A percentile compares a stretch with the other conserved stretches of the same genome.
These are phyloP conservation scores for Setophaga petechia DNA, from an alignment of 2,113 vertebrate genomes.

Conservation along the genomic window DNA sequence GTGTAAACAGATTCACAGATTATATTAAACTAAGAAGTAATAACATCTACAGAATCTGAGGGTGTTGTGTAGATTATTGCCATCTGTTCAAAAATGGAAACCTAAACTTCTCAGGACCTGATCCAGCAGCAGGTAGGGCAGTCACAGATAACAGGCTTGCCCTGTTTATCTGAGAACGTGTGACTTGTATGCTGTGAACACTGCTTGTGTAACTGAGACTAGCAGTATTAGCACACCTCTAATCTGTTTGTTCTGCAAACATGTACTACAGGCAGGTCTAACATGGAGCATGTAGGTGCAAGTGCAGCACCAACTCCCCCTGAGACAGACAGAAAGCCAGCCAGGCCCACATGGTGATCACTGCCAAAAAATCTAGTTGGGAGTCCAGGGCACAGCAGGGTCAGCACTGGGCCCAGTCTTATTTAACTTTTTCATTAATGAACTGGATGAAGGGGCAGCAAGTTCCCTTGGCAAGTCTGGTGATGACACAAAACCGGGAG, in stretches of 20 bases:
- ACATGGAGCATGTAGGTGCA: neutral
- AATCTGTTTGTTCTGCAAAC: neutral
- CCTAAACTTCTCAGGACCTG: neutral
- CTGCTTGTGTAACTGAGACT: neutral
- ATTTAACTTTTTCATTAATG: neutral
- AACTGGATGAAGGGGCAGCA: neutral
- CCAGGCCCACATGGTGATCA: neutral
- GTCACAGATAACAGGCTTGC: neutral
- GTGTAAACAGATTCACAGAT: neutral
- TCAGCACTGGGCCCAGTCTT: neutral
- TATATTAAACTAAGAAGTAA: neutral
- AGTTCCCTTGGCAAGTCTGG: neutral
- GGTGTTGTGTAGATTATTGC: neutral
- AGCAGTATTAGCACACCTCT: neutral
- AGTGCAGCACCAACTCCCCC: neutral
- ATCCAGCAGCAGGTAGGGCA: neutral
- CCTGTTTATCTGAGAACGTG: neutral
- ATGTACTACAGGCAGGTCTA: fast-evolving
- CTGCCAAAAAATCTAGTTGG: neutral
- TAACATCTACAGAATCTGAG: neutral
- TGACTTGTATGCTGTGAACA: fast-evolving
- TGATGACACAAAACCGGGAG: neutral
- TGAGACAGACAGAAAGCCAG: neutral
- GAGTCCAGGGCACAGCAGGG: neutral
- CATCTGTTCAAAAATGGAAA: neutral